phyloP scores from a whole-genome alignment of 2,797 vertebrate species.

The Sorex maritimensis region DNA sequence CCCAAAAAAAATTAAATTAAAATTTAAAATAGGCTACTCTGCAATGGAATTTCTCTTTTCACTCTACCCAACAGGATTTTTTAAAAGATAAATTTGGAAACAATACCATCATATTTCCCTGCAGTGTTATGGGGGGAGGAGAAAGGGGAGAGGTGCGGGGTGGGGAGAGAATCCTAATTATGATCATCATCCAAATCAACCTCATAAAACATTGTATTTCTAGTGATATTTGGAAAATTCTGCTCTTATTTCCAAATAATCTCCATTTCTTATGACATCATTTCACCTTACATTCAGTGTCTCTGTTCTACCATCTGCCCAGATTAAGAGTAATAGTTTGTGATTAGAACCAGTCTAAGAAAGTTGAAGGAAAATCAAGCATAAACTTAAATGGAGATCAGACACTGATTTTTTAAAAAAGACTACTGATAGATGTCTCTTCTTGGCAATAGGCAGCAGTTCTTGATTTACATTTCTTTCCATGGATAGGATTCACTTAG shows the following conservation, averaged over 20 bases:
- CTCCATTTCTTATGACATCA: conserved; percentile 68
- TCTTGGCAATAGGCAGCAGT: neutral
- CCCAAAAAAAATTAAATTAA: too few species aligned
- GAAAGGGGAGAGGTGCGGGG: too few species aligned
- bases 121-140: neutral
- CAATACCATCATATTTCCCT: neutral
- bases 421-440: neutral
- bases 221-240: conserved; percentile 74
- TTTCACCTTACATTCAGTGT: conserved; percentile 60
- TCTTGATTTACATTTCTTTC: neutral
- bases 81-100: conserved; percentile 51
- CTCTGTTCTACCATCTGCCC: conserved; percentile 17
- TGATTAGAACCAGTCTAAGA: neutral
- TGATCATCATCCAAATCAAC: conserved; percentile 49
- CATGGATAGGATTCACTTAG: neutral
- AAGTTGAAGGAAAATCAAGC: neutral
- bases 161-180: conserved; percentile 9
- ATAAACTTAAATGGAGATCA: conserved; percentile 9
- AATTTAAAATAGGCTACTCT: neutral
- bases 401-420: neutral
- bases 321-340: conserved; percentile 14
- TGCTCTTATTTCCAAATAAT: conserved; percentile 76
- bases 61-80: neutral
- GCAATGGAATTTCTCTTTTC: neutral
- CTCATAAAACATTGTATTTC: conserved; percentile 62